Percentiles rank a stretch among this genome's conserved stretches.
phyloP scores from a whole-genome alignment of 2,113 vertebrate genomes.

The Bostrychus sinensis region DNA sequence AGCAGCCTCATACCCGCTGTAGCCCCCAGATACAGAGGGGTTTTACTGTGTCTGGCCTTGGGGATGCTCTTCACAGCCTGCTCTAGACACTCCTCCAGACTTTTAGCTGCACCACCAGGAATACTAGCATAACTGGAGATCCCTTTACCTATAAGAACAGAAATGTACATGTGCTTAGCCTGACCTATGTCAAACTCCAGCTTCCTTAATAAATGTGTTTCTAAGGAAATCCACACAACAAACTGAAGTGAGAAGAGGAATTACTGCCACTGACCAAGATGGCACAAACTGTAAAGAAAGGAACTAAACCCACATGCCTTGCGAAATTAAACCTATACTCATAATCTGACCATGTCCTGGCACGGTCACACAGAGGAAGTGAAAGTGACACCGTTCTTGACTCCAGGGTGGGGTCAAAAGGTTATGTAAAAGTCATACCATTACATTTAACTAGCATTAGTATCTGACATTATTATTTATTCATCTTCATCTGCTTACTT shows the following conservation, averaged over 20 bases:
- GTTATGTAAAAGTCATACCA: background rate
- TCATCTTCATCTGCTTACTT: too few species aligned
- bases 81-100: slow-evolving; percentile 76
- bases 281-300: background rate
- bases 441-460: too few species aligned
- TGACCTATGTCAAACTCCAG: slow-evolving; percentile 3
- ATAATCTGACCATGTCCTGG: background rate
- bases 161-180: slow-evolving; percentile 20
- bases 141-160: slow-evolving; percentile 55
- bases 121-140: slow-evolving; percentile 71
- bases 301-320: slow-evolving; percentile 34
- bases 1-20: slow-evolving; percentile 89
- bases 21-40: slow-evolving; percentile 81
- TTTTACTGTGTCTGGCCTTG: slow-evolving; percentile 67
- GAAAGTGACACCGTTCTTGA: slow-evolving; percentile 9
- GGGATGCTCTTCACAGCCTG: slow-evolving; percentile 76
- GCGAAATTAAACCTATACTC: background rate
- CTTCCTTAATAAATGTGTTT: slow-evolving; percentile 23
- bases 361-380: slow-evolving; percentile 21
- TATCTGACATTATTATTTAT: too few species aligned
- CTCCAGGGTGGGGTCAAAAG: background rate
- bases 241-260: slow-evolving; percentile 30
- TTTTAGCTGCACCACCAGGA: slow-evolving; percentile 60
- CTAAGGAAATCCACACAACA: slow-evolving; percentile 24
- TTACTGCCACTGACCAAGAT: slow-evolving; percentile 3